A percentile compares a stretch with the other conserved stretches of the same genome.
Conservation (phyloP, 2,797 vertebrate genomes). For the Buphagus erythrorhynchus region DNA sequence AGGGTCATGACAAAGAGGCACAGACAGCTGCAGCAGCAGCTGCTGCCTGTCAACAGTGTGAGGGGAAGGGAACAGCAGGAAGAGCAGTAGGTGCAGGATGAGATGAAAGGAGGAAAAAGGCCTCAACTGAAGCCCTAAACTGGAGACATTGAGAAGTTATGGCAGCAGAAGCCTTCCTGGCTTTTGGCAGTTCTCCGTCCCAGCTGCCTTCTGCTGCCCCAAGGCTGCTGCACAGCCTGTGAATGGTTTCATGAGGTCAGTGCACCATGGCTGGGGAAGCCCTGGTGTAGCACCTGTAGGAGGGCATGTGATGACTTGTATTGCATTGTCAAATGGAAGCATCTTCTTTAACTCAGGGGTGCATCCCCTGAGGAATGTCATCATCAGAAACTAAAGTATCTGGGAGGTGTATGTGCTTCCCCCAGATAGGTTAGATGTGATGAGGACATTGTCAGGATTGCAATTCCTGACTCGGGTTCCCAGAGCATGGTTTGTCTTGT, state of each 20-base stretch:
- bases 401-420: neutral
- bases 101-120: neutral
- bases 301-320: neutral
- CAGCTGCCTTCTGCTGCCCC: neutral
- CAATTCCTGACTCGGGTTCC: neutral
- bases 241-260: neutral
- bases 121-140: neutral
- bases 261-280: neutral
- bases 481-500: neutral
- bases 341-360: neutral
- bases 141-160: neutral
- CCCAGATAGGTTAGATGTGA: neutral
- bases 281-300: accelerated
- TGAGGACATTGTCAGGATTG: neutral
- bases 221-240: neutral
- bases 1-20: neutral
- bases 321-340: neutral
- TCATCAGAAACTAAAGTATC: neutral
- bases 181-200: neutral
- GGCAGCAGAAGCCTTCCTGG: neutral
- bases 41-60: neutral
- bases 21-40: neutral
- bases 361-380: accelerated
- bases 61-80: neutral
- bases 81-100: neutral